Percentiles rank a stretch among this genome's conserved stretches.
Conservation (phyloP, 2,113 vertebrate genomes). For the Eulemur rufifrons region DNA sequence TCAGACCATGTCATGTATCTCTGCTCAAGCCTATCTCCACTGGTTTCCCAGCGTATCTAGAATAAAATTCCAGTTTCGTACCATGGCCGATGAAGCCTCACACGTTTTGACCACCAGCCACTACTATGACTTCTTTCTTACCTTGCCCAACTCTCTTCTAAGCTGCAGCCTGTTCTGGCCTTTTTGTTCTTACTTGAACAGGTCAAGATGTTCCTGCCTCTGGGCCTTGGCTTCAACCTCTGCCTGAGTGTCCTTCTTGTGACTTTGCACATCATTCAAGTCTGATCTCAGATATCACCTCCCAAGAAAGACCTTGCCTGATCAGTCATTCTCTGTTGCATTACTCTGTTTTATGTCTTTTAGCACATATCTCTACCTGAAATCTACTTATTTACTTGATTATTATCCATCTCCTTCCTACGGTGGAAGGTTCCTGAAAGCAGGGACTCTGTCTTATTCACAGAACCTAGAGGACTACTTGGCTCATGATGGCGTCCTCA, state of each 20-base stretch:
- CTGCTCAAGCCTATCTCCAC: neutral
- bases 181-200: neutral
- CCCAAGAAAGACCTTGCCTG: neutral
- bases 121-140: neutral
- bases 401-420: neutral
- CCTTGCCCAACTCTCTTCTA: neutral
- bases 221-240: neutral
- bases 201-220: neutral
- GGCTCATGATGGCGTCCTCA: neutral
- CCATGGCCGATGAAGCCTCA: rapidly evolving
- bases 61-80: neutral
- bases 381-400: neutral
- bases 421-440: neutral
- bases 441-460: neutral
- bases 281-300: neutral
- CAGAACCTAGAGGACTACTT: neutral
- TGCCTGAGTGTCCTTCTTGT: neutral
- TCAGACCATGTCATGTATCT: neutral
- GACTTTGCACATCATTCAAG: neutral
- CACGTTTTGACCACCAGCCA: rapidly evolving
- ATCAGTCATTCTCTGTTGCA: neutral
- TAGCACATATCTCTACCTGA: neutral
- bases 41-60: neutral
- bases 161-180: neutral
- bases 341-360: neutral